Evolutionary conservation across 2,113 vertebrate genomes (phyloP).

Genomic region (Psephotus haematonotus): DNA sequence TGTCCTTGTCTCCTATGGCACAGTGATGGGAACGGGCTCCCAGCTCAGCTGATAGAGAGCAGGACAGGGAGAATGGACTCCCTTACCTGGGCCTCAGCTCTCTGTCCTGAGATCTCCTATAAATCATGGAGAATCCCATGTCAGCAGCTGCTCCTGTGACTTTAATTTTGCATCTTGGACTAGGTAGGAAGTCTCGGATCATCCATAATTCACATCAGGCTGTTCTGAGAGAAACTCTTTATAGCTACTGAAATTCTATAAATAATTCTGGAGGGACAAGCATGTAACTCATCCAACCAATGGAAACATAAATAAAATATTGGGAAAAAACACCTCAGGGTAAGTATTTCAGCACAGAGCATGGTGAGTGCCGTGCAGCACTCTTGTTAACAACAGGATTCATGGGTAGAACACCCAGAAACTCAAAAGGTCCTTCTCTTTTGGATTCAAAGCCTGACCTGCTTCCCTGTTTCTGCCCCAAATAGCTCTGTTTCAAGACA

Average conservation of each 20-base stretch:
- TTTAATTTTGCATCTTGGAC: conserved; percentile 46
- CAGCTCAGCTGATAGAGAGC: neutral
- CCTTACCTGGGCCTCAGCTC: neutral
- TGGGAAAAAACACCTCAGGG: conserved; percentile 48
- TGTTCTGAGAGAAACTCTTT: conserved; percentile 46
- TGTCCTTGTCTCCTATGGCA: neutral
- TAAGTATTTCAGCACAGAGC: conserved; percentile 56
- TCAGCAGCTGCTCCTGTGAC: neutral
- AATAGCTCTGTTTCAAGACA: neutral
- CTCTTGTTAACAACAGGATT: conserved; percentile 35
- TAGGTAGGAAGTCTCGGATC: conserved; percentile 37
- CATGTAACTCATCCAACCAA: conserved; percentile 62
- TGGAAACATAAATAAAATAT: conserved; percentile 69
- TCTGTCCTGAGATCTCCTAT: neutral
- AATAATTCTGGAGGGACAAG: conserved; percentile 70
- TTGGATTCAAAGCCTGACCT: neutral
- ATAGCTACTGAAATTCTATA: conserved; percentile 66
- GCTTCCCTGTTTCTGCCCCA: neutral
- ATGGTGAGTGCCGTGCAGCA: neutral
- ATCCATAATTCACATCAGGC: conserved; percentile 65
- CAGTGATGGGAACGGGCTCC: fast-evolving
- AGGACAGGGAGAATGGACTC: neutral
- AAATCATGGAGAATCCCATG: neutral
- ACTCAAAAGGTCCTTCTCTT: neutral
- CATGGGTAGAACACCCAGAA: neutral